These are phyloP conservation scores for Caenorhabditis uteleia DNA, from an alignment of 2,888 invertebrate species.

Conservation along the genomic window DNA sequence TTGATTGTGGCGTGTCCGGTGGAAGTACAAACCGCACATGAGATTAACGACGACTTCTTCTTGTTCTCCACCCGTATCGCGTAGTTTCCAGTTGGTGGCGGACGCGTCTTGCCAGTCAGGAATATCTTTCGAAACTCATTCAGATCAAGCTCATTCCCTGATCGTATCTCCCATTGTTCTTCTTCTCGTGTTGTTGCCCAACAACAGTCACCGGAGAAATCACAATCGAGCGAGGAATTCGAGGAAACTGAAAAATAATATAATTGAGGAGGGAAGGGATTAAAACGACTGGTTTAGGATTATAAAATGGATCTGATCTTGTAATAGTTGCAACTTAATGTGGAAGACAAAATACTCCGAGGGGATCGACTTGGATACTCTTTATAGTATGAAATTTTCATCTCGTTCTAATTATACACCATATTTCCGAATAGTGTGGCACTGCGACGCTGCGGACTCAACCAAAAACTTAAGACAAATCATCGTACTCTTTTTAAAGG, in stretches of 20 bases:
- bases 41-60: conserved; percentile 29
- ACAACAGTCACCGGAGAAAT: conserved; percentile 42
- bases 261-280: neutral
- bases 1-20: conserved; percentile 38
- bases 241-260: neutral
- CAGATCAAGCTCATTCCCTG: conserved; percentile 34
- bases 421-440: too few species aligned
- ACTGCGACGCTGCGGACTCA: too few species aligned
- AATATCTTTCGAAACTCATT: conserved; percentile 55
- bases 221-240: conserved; percentile 39
- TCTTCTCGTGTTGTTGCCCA: conserved; percentile 42
- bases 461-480: too few species aligned
- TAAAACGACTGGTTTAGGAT: too few species aligned
- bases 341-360: too few species aligned
- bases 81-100: conserved; percentile 51
- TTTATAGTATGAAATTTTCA: too few species aligned
- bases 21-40: conserved; percentile 44
- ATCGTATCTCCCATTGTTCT: conserved; percentile 36
- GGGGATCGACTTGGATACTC: too few species aligned
- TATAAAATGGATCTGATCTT: too few species aligned
- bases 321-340: too few species aligned
- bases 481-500: too few species aligned
- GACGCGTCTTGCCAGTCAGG: conserved; percentile 45
- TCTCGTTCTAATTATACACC: too few species aligned
- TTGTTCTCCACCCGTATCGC: conserved; percentile 36